Conservation (phyloP, 2,113 vertebrate species). For the Elephas maximus region DNA sequence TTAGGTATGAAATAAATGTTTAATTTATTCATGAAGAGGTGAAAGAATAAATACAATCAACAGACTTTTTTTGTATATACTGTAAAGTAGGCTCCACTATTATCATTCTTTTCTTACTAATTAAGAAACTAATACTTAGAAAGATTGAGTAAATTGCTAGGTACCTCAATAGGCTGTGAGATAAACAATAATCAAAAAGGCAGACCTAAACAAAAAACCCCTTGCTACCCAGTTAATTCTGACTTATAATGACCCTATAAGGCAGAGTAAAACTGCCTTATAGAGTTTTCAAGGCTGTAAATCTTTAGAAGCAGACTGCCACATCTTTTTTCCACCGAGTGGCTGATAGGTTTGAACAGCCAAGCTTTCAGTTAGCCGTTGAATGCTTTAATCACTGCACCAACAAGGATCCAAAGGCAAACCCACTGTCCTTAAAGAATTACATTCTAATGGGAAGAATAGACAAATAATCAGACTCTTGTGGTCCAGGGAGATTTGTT, state of each 20-base stretch:
- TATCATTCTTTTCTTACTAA: not conserved
- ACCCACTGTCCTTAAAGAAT: not conserved
- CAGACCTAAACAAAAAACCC: not conserved
- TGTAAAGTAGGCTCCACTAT: not conserved
- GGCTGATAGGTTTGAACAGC: no score
- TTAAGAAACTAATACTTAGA: not conserved
- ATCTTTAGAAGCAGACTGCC: no score
- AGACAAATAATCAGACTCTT: not conserved
- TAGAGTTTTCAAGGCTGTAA: no score
- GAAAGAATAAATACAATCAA: not conserved
- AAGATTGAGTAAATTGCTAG: not conserved
- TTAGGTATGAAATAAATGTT: not conserved
- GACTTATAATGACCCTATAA: not conserved
- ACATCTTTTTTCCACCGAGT: no score
- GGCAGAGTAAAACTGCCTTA: no score
- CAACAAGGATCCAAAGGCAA: no score
- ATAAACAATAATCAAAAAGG: not conserved
- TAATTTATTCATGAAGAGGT: not conserved
- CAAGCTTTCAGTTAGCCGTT: no score
- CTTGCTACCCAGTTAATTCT: not conserved
- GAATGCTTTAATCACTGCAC: no score
- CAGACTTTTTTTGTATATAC: not conserved
- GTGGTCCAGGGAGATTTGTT: not conserved
- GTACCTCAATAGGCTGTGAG: not conserved
- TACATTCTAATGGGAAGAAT: not conserved